Evolutionary conservation across 2,888 invertebrate genomes (phyloP), one percentile per base, ranked within the genome.

Genomic region (Ecliptopera silaceata): DNA sequence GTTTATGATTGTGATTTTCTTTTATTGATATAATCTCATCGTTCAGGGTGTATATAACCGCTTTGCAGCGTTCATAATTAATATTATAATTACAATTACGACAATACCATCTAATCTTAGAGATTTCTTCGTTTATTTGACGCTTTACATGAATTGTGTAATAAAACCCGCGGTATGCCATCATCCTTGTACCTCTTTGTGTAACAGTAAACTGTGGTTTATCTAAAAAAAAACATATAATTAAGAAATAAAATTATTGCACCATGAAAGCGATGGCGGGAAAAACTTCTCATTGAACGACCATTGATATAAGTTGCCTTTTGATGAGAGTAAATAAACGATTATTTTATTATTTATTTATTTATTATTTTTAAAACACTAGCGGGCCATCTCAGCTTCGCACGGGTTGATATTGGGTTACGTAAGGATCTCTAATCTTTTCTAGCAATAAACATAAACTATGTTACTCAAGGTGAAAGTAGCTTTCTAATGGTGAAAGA

Each of bases 81-180:
- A 2, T 2, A 0, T 1, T 41, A 12, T n/a, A n/a, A n/a, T 12
- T 2, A 13, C 59, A 8, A 20, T 8, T 4, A 11, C 29, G 45
- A 4, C 70, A 68, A 56, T 74, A 71, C 17, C 71, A 59, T 65
- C 73, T 74, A 0, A 64, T 67, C 36, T 64, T 72, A 22, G 48
- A 68, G 17, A 47, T 12, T 15, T 29, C 54, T 3, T 8, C 38
- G 31, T 1, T 20, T 12, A 34, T 17, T 38, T 13, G 39, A 22
- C 8, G 12, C 43, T 18, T 54, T 59, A n/a, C 48, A 8, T 61
- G 34, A 59, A 68, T 17, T 63, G 68, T 3, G 67, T 52, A 44
- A 70, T 1, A 17, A 20, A 13, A 41, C 10, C 49, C 49, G 5
- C 12, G 17, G n/a, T 20, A 41, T 13, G 11, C 10, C 31, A 49